phyloP scores from a whole-genome alignment of 1,140 invertebrate species.

The Trinorchestia longiramus region DNA sequence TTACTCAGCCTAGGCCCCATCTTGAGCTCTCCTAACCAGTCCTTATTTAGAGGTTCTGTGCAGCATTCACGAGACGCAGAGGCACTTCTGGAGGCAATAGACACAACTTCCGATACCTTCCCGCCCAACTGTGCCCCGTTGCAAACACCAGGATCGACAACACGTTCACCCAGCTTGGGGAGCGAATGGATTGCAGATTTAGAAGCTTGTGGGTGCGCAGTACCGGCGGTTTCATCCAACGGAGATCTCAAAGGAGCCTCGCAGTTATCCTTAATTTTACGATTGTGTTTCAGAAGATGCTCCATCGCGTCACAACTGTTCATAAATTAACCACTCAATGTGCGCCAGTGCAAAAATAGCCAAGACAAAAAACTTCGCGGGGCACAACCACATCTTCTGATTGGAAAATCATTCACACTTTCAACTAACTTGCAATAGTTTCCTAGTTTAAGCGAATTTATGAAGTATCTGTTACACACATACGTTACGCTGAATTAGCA shows the following conservation, averaged over 20 bases:
- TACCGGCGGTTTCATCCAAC: neutral
- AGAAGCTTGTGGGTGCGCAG: conserved; percentile 26
- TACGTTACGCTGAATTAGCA: too few relatives aligned
- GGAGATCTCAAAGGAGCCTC: neutral
- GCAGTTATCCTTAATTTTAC: neutral
- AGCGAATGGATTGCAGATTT: conserved; percentile 44
- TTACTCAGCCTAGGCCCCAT: neutral
- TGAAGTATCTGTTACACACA: too few relatives aligned
- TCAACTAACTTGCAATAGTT: too few relatives aligned
- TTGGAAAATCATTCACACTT: too few relatives aligned
- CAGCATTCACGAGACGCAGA: neutral
- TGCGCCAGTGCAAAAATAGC: too few relatives aligned
- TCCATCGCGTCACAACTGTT: neutral
- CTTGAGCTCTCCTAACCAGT: neutral
- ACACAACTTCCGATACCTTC: neutral
- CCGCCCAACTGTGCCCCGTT: conserved; percentile 30
- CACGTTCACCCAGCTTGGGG: neutral
- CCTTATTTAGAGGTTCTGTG: neutral
- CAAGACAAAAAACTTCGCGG: too few relatives aligned
- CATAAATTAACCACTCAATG: neutral
- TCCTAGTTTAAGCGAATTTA: too few relatives aligned
- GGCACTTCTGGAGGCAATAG: neutral
- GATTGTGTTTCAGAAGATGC: neutral
- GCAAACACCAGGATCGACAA: conserved; percentile 42
- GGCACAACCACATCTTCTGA: too few relatives aligned